Evolutionary conservation across 2,113 vertebrate genomes (phyloP).

Genomic region (Hemicordylus capensis): DNA sequence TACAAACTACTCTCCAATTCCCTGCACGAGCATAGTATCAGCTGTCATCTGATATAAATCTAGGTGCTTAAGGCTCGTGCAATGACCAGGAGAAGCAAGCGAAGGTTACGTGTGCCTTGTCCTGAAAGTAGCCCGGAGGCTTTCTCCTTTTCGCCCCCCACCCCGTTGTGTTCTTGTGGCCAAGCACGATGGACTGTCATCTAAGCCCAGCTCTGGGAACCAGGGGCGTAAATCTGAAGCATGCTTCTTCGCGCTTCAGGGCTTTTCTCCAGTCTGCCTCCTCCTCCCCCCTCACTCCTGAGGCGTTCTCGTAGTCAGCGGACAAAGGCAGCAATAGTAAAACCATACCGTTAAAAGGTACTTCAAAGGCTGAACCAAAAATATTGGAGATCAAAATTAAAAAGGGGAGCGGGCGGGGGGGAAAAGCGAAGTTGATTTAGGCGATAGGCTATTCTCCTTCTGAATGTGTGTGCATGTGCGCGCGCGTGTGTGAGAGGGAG

Average conservation of each 20-base stretch:
- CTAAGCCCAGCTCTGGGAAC: not conserved
- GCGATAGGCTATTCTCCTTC: not conserved
- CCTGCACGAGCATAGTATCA: not conserved
- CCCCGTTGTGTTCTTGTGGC: too few species aligned
- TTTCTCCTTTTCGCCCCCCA: not conserved
- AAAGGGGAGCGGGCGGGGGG: not conserved
- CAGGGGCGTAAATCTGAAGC: not conserved
- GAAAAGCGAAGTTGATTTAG: not conserved
- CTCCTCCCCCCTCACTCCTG: not conserved
- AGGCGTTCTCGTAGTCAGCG: not conserved
- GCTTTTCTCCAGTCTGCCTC: not conserved
- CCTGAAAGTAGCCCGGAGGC: not conserved
- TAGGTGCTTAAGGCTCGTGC: not conserved
- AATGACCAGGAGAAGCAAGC: not conserved
- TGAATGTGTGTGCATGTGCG: too few species aligned
- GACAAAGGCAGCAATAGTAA: not conserved
- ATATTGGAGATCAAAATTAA: not conserved
- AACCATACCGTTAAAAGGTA: not conserved
- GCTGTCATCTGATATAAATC: not conserved
- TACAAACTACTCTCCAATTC: not conserved
- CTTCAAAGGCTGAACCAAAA: not conserved
- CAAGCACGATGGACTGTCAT: not conserved
- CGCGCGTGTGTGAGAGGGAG: too few species aligned
- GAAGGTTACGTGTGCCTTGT: constrained; percentile 6
- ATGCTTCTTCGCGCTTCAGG: not conserved